Evolutionary conservation across 1,140 invertebrate species (phyloP), one percentile per base, ranked within the genome.

Genomic region (Drosophila ogumai): DNA sequence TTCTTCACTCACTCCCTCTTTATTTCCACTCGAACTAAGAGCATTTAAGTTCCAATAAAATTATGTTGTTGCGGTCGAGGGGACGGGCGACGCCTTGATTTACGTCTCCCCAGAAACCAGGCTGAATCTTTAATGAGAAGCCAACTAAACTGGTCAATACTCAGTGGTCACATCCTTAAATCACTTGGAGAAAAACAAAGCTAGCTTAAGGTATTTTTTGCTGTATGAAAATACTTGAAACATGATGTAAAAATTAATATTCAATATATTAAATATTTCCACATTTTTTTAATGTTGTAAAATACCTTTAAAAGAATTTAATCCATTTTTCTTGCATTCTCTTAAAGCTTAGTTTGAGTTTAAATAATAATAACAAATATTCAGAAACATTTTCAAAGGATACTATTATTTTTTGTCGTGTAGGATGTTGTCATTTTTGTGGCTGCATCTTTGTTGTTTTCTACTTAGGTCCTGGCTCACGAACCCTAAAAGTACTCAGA

Each of bases 101-200:
- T 82, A 91, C 91, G 77, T 82, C 84, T 91, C 79, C 84, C 81
- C 46, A 68, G 88, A 85, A 91, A 82, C 75, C 76, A 71, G 84
- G 85, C 81, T 90, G 84, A 88, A 91, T 91, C 75, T 82, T 88
- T 90, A 91, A 91, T 91, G 88, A 85, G 68, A 71, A 69, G 67
- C 57, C 86, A 72, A 77, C 77, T 71, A 81, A 54, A 67, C 58
- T 69, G 74, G 49, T 78, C 43, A 77, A 58, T 59, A 49, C 64
- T 49, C 41, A 10, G 43, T 44, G 69, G 54, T 38, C 46, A 57
- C 41, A 50, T 47, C 25, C 41, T 49, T 17, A 22, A 61, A n/a
- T 13, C 50, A 64, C 55, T 22, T 6, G 2, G 12, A 19, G 31
- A 64, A 28, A 43, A 28, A 13, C 0, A 19, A 19, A 54, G 22